Base-by-base conservation (phyloP, 2,888 invertebrate genomes). In the Empis livida region DNA sequence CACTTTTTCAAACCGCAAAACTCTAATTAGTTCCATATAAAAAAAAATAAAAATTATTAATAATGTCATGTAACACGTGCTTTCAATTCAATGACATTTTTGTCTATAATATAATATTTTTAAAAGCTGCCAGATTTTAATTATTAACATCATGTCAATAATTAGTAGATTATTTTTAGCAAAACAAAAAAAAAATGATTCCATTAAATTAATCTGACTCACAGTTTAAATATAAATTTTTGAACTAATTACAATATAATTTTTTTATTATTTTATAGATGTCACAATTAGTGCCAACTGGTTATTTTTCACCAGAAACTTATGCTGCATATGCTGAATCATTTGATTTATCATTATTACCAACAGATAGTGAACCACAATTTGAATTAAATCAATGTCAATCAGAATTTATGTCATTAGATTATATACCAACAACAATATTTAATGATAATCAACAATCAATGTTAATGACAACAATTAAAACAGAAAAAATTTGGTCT, bases 291-390 rank as follows among this genome's bases (percentile, higher is more conserved):
- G 35, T 46, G 9, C 38, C 49, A 44, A 43, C 43, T 23, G 23
- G n/a, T n/a, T 23, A 23, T 23, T 41, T 23, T 23, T 23, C 55
- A 50, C 54, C 54, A 45, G 67, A 67, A 54, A 57, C 62, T 43
- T 68, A 59, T 54, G 53, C 61, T 35, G 58, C 59, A 39, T 68
- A 67, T 56, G 79, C 81, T 44, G 80, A 82, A 57, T 77, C 75
- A 56, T 82, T 83, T 65, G 82, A 83, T 65, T 65, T 83, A 55
- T 84, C 85, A 16, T 74, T 89, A 46, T 75, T 88, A 60, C 82
- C 84, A 56, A 75, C 76, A 45, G 75, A 76, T 65, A 48, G 49
- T 41, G 53, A 53, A 44, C 44, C 50, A 14, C 13, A 10, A 68
- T 73, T 56, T 49, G 49, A 52, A 52, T 50, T 47, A 43, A 49